These are phyloP conservation scores for Caloenas nicobarica DNA, from an alignment of 2,113 vertebrate species.

Conservation along the genomic window DNA sequence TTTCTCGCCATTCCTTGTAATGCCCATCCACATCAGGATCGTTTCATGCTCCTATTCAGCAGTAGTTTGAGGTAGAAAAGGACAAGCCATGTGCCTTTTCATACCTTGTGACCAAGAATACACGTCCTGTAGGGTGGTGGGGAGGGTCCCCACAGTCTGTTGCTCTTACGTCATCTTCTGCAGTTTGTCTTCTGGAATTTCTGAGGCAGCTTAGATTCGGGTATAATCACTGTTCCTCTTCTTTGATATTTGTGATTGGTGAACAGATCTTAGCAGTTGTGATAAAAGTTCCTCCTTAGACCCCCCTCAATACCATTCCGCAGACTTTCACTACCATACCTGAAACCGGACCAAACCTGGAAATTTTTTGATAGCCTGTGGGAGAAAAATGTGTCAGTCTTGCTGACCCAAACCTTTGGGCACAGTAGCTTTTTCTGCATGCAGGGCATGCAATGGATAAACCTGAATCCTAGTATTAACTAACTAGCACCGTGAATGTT, in stretches of 20 bases:
- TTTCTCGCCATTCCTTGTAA: background rate
- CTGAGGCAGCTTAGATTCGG: background rate
- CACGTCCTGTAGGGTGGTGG: background rate
- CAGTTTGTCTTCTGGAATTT: background rate
- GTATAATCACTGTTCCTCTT: background rate
- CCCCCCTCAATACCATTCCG: background rate
- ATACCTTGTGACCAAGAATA: background rate
- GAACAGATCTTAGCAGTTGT: background rate
- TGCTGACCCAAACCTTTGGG: background rate
- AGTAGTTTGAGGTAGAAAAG: background rate
- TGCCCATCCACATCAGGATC: fast-evolving
- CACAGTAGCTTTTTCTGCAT: background rate
- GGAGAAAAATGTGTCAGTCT: background rate
- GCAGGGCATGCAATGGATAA: background rate
- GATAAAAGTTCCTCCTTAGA: background rate
- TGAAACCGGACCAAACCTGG: background rate
- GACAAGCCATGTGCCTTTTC: background rate
- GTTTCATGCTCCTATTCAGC: background rate
- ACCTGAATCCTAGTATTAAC: background rate
- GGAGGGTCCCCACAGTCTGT: background rate
- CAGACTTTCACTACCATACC: background rate
- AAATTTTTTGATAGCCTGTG: background rate
- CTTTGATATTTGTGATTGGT: background rate
- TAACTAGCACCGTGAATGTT: background rate
- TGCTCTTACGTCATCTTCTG: background rate